phyloP scores from a whole-genome alignment of 2,797 vertebrate species.

The Coreius guichenoti region DNA sequence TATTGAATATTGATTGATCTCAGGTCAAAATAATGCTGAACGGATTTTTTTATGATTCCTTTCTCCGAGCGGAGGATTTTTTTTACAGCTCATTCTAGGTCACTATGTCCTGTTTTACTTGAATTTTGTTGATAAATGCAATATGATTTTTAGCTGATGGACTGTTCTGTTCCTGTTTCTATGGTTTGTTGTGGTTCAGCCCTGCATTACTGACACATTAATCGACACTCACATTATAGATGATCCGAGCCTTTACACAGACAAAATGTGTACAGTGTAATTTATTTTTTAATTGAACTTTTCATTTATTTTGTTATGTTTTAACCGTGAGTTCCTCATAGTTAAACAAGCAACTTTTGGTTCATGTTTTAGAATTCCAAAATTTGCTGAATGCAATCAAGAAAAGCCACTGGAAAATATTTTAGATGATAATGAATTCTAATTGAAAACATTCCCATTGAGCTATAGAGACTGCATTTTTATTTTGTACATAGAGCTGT shows the following conservation, averaged over 20 bases:
- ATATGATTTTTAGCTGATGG: constrained; percentile 63
- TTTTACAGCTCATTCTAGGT: constrained; percentile 63
- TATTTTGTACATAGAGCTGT: constrained; percentile 81
- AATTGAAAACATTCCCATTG: constrained; percentile 73
- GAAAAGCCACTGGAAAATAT: constrained; percentile 68
- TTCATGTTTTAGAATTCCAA: constrained; percentile 61
- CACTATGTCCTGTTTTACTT: constrained; percentile 84
- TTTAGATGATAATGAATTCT: constrained; percentile 48
- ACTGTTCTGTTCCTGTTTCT: constrained; percentile 58
- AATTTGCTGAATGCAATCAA: constrained; percentile 81
- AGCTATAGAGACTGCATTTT: constrained; percentile 79
- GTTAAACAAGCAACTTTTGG: not conserved
- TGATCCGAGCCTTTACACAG: not conserved
- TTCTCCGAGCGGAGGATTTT: constrained; percentile 46
- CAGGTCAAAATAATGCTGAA: constrained; percentile 39
- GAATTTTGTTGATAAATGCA: constrained; percentile 69
- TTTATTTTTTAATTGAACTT: not conserved
- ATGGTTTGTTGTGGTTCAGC: constrained; percentile 50
- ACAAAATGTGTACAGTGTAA: not conserved
- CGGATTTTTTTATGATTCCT: constrained; percentile 48
- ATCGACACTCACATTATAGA: not conserved
- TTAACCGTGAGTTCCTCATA: not conserved
- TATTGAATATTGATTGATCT: constrained; percentile 3
- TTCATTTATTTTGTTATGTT: not conserved
- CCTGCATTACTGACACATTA: not conserved